Evolutionary conservation across 2,888 invertebrate species (phyloP).

Genomic region (Melanotus villosus): DNA sequence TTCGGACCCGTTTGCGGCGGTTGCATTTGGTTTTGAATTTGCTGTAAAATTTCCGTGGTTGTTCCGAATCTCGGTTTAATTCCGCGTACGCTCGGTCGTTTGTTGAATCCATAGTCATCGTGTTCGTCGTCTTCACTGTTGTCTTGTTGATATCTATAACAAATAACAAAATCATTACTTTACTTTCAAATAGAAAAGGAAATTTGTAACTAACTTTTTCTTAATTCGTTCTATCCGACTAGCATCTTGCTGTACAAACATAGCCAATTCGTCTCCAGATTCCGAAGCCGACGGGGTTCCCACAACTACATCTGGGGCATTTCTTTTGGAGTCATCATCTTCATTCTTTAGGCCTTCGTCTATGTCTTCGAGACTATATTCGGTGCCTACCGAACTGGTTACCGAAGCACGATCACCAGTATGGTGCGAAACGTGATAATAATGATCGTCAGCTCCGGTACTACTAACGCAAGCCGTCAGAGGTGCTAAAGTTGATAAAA

Average conservation of each 20-base stretch:
- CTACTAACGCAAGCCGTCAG: constrained; percentile 80
- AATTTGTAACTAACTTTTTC: constrained; percentile 71
- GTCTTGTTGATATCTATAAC: constrained; percentile 73
- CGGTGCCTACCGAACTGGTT: constrained; percentile 76
- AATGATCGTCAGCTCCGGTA: constrained; percentile 73
- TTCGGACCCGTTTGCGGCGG: constrained; percentile 68
- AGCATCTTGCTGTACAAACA: constrained; percentile 89
- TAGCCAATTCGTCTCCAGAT: constrained; percentile 81
- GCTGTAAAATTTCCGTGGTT: constrained; percentile 84
- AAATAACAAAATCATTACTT: too few species aligned
- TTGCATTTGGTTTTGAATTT: constrained; percentile 80
- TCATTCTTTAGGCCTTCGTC: constrained; percentile 74
- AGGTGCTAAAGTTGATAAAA: constrained; percentile 84
- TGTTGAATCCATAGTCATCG: constrained; percentile 91
- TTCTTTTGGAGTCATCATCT: constrained; percentile 70
- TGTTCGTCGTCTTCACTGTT: constrained; percentile 82
- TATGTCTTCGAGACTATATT: constrained; percentile 78
- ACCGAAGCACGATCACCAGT: constrained; percentile 75
- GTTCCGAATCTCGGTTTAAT: constrained; percentile 90
- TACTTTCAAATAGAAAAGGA: not conserved
- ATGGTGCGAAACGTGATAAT: constrained; percentile 69
- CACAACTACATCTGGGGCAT: constrained; percentile 85
- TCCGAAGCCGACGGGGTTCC: constrained; percentile 75
- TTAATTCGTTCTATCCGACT: constrained; percentile 86
- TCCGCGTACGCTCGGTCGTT: constrained; percentile 90